These are phyloP conservation scores for Vanacampus margaritifer DNA, from an alignment of 2,113 vertebrate species.

Conservation along the genomic window DNA sequence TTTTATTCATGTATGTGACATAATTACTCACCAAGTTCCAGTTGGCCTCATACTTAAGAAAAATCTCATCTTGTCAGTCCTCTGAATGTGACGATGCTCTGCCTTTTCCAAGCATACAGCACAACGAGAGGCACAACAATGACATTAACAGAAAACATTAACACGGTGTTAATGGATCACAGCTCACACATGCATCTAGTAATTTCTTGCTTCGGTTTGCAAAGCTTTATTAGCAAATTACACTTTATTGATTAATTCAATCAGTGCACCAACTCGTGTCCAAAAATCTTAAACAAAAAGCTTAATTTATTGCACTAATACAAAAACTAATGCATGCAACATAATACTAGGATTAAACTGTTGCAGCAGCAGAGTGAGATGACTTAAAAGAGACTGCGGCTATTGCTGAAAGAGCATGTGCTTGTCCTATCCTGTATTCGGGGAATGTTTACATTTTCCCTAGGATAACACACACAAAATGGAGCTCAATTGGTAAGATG, in stretches of 20 bases:
- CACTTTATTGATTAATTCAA: background rate
- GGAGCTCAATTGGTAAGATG: background rate
- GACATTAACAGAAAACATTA: slow-evolving; percentile 14
- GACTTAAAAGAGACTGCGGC: background rate
- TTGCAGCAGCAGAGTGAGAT: background rate
- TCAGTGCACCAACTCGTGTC: background rate
- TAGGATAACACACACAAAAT: background rate
- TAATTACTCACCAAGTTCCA: too few species aligned
- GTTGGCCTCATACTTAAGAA: too few species aligned
- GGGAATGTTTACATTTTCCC: background rate
- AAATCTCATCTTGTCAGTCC: background rate
- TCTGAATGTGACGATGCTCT: slow-evolving; percentile 1
- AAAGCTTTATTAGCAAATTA: background rate
- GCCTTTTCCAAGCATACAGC: too few species aligned
- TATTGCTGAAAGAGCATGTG: slow-evolving; percentile 3
- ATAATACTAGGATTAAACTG: slow-evolving; percentile 12
- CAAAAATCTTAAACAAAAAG: too few species aligned
- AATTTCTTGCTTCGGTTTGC: background rate
- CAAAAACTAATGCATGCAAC: background rate
- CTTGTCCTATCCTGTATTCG: background rate
- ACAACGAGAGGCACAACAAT: background rate
- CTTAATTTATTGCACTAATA: background rate
- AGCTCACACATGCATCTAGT: background rate
- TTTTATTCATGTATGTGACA: too few species aligned
- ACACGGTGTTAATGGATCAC: slow-evolving; percentile 14